phyloP scores from a whole-genome alignment of 2,797 vertebrate genomes.

The Onychomys torridus region DNA sequence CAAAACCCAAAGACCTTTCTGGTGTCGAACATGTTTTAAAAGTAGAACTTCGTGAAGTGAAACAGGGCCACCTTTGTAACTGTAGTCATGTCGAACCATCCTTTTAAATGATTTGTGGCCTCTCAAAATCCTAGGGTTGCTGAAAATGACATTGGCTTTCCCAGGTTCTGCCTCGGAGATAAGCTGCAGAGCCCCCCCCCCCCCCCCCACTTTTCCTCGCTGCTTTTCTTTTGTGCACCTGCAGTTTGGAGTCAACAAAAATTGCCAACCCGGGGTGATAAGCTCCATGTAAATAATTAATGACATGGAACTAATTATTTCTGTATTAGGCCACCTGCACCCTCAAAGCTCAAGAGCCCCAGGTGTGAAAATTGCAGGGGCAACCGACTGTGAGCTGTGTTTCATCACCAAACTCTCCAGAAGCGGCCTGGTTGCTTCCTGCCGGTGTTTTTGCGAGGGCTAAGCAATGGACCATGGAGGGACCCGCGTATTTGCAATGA shows the following conservation, averaged over 20 bases:
- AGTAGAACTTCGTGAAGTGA: constrained; percentile 41
- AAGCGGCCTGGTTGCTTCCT: constrained; percentile 69
- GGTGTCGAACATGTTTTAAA: constrained; percentile 18
- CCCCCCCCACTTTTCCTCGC: background rate
- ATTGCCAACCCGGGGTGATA: constrained; percentile 81
- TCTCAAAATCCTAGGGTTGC: constrained; percentile 24
- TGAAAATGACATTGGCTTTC: constrained; percentile 33
- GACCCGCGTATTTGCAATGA: constrained; percentile 54
- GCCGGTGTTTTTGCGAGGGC: constrained; percentile 62
- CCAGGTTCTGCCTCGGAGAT: background rate
- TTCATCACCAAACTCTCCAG: constrained; percentile 71
- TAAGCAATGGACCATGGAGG: constrained; percentile 55
- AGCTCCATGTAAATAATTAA: constrained; percentile 85
- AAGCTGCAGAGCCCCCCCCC: background rate
- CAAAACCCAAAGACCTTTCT: constrained; percentile 27
- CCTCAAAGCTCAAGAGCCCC: constrained; percentile 81
- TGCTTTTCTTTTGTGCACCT: constrained; percentile 78
- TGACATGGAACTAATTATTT: constrained; percentile 84
- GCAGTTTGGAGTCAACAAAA: constrained; percentile 81
- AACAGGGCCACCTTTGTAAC: constrained; percentile 29
- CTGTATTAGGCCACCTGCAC: constrained; percentile 84
- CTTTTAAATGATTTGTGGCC: constrained; percentile 50
- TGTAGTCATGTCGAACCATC: constrained; percentile 20
- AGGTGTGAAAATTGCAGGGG: constrained; percentile 84
- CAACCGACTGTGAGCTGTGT: constrained; percentile 77